These are phyloP conservation scores for Platycnemis pennipes DNA, from an alignment of 2,888 invertebrate species.

Conservation along the genomic window DNA sequence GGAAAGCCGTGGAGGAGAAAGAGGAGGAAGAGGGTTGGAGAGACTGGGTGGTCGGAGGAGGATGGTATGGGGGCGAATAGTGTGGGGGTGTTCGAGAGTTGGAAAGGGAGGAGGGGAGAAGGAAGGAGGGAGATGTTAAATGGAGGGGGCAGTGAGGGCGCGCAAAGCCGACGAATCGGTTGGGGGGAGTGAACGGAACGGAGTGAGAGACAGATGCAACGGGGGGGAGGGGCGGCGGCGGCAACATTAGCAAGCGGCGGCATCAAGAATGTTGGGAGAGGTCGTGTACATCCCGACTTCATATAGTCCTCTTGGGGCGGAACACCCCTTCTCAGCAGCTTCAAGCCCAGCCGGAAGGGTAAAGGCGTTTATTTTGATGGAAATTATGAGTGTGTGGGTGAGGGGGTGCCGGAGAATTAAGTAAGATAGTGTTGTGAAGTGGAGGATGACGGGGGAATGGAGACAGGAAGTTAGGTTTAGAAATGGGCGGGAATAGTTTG, in stretches of 20 bases:
- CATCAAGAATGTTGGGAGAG: constrained; percentile 58
- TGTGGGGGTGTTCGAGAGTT: background rate
- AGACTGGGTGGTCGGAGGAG: background rate
- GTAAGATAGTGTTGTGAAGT: background rate
- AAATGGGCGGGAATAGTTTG: background rate
- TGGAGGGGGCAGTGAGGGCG: no score
- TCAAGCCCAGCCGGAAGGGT: constrained; percentile 21
- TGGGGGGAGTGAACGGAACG: no score
- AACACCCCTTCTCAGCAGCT: background rate
- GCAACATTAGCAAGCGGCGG: background rate
- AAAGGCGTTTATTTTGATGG: constrained; percentile 24
- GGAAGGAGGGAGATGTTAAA: background rate
- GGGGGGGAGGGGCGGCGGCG: background rate
- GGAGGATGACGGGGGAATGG: background rate
- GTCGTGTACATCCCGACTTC: constrained; percentile 45
- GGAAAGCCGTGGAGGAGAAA: background rate
- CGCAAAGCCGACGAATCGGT: no score
- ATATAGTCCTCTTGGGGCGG: constrained; percentile 30
- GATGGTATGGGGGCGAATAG: background rate
- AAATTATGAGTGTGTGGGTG: constrained; percentile 17
- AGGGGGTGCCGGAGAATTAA: background rate
- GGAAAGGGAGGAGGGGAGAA: background rate
- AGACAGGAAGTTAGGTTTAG: background rate
- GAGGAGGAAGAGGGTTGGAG: background rate
- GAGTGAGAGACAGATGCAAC: constrained; percentile 32